Evolutionary conservation across 2,888 invertebrate species (phyloP), one percentile per base, ranked within the genome.

Genomic region (Nebria brevicollis): DNA sequence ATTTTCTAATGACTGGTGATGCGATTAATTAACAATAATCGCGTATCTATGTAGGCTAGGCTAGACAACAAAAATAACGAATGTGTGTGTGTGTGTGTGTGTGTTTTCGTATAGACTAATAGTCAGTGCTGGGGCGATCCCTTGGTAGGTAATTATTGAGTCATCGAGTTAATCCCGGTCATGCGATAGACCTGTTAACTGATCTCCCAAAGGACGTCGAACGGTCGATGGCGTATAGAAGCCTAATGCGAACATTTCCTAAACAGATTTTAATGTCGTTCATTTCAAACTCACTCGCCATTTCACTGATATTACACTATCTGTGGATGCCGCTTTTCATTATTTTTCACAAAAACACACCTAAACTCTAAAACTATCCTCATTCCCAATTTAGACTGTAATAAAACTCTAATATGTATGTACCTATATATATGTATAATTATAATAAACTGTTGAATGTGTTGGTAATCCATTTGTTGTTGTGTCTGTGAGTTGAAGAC

Each of bases 191-290:
- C 89, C 89, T 89, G 89, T 89, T 89, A 89, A 88, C 87, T 86
- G 84, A 84, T 85, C 89, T 89, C 88, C 88, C 83, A 84, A 87
- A 86, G 88, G 87, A 84, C 79, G 84, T 83, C 86, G 84, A 84
- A 54, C 54, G 54, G 11, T 54, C 54, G 54, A 54, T 54, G 54
- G 54, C 4, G 11, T 54, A 11, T 54, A 8, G 54, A 54, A 54
- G 54, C 54, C 86, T 87, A 88, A 88, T 88, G 87, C 86, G 86
- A 86, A 84, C 54, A 54, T 84, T 84, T 86, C 87, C 89, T 90
- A 91, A 90, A 90, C 90, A 90, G 90, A 91, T 90, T 91, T 91
- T 91, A 91, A 91, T 91, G 90, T 80, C 80, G 54, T 13, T 54
- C 13, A 13, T 13, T 54, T 68, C 79, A 75, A 73, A 66, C 68